Evolutionary conservation across 2,113 vertebrate genomes (phyloP).

Genomic region (Dromiciops gliroides): DNA sequence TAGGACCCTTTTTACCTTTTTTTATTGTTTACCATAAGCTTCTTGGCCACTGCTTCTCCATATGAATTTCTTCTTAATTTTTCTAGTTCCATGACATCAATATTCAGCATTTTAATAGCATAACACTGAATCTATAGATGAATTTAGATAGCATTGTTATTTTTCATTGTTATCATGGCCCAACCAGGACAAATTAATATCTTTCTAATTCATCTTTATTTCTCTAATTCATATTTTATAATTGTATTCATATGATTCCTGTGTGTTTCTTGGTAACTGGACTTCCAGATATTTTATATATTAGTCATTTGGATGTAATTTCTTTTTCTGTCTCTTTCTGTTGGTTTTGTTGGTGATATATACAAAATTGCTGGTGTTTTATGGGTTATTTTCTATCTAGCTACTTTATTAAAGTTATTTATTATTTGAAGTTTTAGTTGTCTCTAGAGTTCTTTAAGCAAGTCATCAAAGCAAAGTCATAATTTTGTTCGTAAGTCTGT

Average conservation of each 20-base stretch:
- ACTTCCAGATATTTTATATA: background rate
- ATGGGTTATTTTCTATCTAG: background rate
- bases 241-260: background rate
- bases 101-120: background rate
- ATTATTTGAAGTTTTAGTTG: background rate
- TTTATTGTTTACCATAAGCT: background rate
- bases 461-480: background rate
- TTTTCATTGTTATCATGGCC: background rate
- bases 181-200: background rate
- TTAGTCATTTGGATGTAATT: background rate
- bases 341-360: background rate
- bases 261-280: background rate
- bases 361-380: background rate
- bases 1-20: background rate
- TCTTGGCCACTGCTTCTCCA: background rate
- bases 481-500: background rate
- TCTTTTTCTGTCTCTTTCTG: background rate
- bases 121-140: background rate
- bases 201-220: background rate
- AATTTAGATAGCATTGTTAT: background rate
- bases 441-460: background rate
- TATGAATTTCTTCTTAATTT: background rate
- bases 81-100: background rate
- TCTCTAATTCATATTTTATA: background rate
- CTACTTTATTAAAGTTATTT: background rate